Conservation (phyloP, 2,113 vertebrate species). For the Brachypodius melanocephalos region DNA sequence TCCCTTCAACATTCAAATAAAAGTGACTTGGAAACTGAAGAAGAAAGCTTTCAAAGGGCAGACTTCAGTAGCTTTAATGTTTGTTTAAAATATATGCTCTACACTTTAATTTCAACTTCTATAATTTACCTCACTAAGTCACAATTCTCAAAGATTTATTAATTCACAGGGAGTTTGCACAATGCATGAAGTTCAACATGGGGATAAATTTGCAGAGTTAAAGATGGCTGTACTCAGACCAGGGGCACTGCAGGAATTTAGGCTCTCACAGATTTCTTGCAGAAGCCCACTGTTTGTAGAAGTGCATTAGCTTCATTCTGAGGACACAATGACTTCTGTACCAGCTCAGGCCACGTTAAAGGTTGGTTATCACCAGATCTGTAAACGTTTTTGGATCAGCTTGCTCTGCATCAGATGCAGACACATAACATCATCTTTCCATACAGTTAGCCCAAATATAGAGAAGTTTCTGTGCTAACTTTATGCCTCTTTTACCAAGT, state of each 20-base stretch:
- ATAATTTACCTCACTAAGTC: background rate
- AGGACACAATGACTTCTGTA: fast-evolving
- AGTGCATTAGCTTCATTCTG: background rate
- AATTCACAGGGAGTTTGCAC: background rate
- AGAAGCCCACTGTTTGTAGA: background rate
- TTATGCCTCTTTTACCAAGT: background rate
- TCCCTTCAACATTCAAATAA: background rate
- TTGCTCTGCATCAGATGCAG: background rate
- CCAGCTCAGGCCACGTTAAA: background rate
- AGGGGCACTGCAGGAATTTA: background rate
- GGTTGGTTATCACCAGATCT: background rate
- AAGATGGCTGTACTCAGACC: background rate
- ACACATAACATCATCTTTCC: background rate
- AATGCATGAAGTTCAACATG: background rate
- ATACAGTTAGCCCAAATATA: background rate
- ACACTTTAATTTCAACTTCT: slow-evolving; percentile 29
- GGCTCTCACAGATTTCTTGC: background rate
- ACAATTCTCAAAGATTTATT: background rate
- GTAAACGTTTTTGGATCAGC: background rate
- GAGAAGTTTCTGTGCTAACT: background rate
- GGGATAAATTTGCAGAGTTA: background rate
- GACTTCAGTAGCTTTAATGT: background rate
- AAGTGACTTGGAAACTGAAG: slow-evolving; percentile 6
- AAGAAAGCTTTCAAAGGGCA: slow-evolving; percentile 30
- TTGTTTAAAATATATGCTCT: slow-evolving; percentile 28